These are phyloP conservation scores for Nasonia vitripennis DNA, from an alignment of 1,140 invertebrate species.

Conservation along the genomic window DNA sequence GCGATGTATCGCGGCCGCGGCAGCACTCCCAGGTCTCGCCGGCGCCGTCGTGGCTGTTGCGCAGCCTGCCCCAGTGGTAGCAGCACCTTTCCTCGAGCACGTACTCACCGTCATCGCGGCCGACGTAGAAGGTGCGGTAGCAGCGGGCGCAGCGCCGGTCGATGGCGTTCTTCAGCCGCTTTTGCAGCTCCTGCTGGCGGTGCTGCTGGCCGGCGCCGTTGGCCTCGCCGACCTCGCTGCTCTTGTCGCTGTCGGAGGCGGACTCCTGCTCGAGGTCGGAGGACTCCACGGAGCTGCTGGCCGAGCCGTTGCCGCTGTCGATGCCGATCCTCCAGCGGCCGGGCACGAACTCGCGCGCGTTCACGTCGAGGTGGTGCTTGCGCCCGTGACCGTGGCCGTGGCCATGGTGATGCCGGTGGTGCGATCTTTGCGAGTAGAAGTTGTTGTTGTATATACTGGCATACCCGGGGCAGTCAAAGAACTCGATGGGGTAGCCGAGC, in stretches of 20 bases:
- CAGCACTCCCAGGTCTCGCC: slow-evolving; percentile 75
- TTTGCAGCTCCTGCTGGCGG: neutral
- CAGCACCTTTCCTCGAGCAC: slow-evolving; percentile 81
- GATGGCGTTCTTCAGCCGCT: slow-evolving; percentile 34
- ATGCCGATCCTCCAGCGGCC: neutral
- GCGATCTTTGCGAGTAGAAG: too few species aligned
- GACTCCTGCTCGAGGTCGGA: slow-evolving; percentile 64
- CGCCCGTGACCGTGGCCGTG: slow-evolving; percentile 61
- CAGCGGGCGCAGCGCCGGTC: slow-evolving; percentile 85
- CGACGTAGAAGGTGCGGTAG: slow-evolving; percentile 81
- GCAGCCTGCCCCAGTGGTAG: slow-evolving; percentile 88
- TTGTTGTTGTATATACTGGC: too few species aligned
- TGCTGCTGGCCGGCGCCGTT: neutral
- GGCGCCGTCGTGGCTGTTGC: slow-evolving; percentile 53
- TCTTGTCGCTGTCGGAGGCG: slow-evolving; percentile 72
- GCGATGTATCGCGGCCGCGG: slow-evolving; percentile 59
- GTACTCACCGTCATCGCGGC: slow-evolving; percentile 79
- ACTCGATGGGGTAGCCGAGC: slow-evolving; percentile 83
- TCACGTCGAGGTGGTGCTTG: slow-evolving; percentile 74
- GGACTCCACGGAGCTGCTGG: slow-evolving; percentile 54
- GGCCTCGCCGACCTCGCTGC: slow-evolving; percentile 22
- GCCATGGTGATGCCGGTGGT: neutral
- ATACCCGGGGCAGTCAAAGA: slow-evolving; percentile 65
- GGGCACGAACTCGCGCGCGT: slow-evolving; percentile 81
- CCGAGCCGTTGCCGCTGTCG: slow-evolving; percentile 49